A percentile compares a stretch with the other conserved stretches of the same genome.
These are phyloP conservation scores for Latrodectus elegans DNA, from an alignment of 2,888 invertebrate genomes.

Conservation along the genomic window DNA sequence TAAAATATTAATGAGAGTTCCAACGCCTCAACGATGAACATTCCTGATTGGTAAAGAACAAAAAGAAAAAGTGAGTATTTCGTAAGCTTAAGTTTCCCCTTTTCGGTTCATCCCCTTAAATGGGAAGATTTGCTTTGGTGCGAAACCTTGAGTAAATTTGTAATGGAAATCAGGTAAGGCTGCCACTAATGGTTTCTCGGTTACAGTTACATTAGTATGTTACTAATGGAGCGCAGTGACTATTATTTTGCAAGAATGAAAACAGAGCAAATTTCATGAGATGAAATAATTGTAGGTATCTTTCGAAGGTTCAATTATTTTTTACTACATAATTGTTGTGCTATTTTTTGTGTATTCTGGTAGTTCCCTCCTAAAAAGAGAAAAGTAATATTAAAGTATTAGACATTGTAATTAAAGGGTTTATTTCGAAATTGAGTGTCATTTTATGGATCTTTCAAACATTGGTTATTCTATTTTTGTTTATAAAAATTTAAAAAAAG, in stretches of 20 bases:
- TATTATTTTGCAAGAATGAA: background rate
- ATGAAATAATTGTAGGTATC: background rate
- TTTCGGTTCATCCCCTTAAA: background rate
- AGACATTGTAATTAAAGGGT: too few species aligned
- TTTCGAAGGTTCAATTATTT: too few species aligned
- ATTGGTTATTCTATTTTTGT: too few species aligned
- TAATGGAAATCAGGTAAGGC: constrained; percentile 48
- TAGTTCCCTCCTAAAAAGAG: too few species aligned
- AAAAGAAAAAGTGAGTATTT: too few species aligned
- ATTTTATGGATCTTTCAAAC: too few species aligned
- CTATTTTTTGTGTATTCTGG: too few species aligned
- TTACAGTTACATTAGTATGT: constrained; percentile 46
- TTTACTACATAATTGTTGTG: too few species aligned
- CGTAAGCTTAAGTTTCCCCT: background rate
- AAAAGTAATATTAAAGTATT: too few species aligned
- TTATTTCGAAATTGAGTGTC: too few species aligned
- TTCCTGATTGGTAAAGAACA: background rate
- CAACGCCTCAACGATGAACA: background rate
- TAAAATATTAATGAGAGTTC: constrained; percentile 8
- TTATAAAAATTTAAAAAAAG: too few species aligned
- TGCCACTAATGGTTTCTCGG: constrained; percentile 45
- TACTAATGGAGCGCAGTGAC: background rate
- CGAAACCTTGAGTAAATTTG: constrained; percentile 17
- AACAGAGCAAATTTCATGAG: background rate
- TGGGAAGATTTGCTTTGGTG: background rate